Base-by-base conservation (phyloP, 2,113 vertebrate species). In the Oreochromis aureus region DNA sequence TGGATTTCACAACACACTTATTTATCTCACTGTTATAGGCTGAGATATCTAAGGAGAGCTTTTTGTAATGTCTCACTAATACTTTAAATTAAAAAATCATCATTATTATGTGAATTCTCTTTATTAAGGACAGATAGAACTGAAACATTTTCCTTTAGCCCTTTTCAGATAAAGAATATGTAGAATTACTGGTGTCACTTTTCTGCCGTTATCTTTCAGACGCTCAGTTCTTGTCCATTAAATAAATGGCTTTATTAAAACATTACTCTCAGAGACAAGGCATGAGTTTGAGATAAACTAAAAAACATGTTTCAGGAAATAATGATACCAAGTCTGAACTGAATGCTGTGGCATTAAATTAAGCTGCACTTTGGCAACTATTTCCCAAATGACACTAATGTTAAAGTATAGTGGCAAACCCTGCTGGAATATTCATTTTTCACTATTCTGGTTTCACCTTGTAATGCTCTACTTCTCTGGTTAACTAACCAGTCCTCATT, bases 1-100 rank as follows among this genome's bases (percentile, higher is more conserved):
- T 81, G 51, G 93, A 87, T 93, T 93, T 87, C 89, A 89, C 89
- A 87, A 90, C 81, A 85, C 34, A 82, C 51, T 69, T 11, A 19
- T 90, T 89, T 81, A 89, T 87, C 79, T 86, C 16, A 48, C 36
- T 63, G 53, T 83, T 83, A 54, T 32, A 18, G 19, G 46, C 13
- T 44, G 19, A 32, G 7, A 79, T 11, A 48, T 53, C n/a, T 56
- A 71, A 53, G 56, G 63, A 30, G 5, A 51, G 19, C 34, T 83
- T 36, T 73, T 82, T 56, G 19, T 27, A 44, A 22, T 7, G 10
- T 63, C 15, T 44, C 24, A 48, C 11, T 39, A 22, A 34, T 81
- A 34, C 54, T 18, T 53, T 22, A 55, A 11, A 34, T 63, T 39
- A 22, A 76, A 48, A 24, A n/a, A 59, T 56, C 4, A 51, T 59